Evolutionary conservation across 2,797 vertebrate species (phyloP).

Genomic region (Alosa sapidissima): DNA sequence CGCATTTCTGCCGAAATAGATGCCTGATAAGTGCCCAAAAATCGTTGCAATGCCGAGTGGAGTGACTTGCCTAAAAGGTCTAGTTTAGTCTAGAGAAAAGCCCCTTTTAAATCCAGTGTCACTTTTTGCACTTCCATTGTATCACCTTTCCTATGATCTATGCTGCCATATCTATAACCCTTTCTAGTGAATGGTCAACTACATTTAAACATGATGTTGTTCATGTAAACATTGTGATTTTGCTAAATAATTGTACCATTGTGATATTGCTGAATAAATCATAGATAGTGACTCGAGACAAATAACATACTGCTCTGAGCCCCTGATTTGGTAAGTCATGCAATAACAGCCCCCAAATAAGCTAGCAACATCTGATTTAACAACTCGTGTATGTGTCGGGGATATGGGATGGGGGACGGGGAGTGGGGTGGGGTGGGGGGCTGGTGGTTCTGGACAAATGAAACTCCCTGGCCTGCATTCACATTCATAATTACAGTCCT

Average conservation of each 20-base stretch:
- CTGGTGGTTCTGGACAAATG: slow-evolving; percentile 3
- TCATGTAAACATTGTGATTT: no score
- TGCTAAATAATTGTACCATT: no score
- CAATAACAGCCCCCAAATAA: neutral
- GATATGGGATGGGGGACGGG: neutral
- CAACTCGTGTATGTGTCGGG: neutral
- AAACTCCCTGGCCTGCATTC: neutral
- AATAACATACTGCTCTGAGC: neutral
- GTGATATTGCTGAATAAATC: neutral
- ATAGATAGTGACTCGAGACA: neutral
- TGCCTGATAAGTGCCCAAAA: no score
- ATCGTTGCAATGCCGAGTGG: no score
- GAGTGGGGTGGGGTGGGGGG: neutral
- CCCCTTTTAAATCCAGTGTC: neutral
- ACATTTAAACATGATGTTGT: neutral
- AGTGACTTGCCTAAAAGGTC: no score
- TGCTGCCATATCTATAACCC: no score
- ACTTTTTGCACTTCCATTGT: neutral
- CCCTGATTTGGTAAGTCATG: neutral
- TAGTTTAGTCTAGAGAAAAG: neutral
- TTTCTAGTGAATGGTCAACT: no score
- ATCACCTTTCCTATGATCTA: neutral
- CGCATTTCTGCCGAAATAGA: no score
- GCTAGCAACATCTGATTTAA: neutral
- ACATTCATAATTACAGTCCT: neutral